Percentiles rank a stretch among this genome's conserved stretches.
phyloP scores from a whole-genome alignment of 1,140 invertebrate genomes.

The Ceratosolen solmsi region DNA sequence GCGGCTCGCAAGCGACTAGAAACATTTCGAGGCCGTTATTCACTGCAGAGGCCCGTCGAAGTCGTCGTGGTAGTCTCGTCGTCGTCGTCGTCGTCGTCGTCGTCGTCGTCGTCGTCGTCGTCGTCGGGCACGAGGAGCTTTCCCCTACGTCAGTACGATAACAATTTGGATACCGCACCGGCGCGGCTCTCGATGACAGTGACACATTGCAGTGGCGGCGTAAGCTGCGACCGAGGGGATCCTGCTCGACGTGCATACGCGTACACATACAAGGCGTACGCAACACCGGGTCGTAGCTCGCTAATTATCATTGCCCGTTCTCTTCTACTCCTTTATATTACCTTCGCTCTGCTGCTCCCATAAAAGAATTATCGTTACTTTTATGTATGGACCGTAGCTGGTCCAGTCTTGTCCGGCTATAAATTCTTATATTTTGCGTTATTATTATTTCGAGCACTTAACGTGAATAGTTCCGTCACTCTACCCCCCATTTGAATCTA shows the following conservation, averaged over 20 bases:
- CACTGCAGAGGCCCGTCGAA: constrained; percentile 55
- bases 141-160: constrained; percentile 54
- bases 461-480: not conserved
- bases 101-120: no score
- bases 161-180: constrained; percentile 63
- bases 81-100: no score
- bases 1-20: constrained; percentile 33
- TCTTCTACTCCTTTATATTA: not conserved
- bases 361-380: constrained; percentile 4
- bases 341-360: not conserved
- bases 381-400: not conserved
- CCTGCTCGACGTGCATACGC: not conserved
- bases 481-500: no score
- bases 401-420: not conserved
- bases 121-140: no score
- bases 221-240: not conserved
- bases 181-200: constrained; percentile 64
- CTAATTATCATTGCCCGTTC: constrained; percentile 64
- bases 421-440: constrained; percentile 7
- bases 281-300: constrained; percentile 63
- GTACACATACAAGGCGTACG: constrained; percentile 57
- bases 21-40: constrained; percentile 62
- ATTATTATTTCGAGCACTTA: not conserved
- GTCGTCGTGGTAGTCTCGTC: no score
- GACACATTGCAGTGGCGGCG: constrained; percentile 64